Conservation (phyloP, 2,797 vertebrate genomes). For the Orestias chungarensis region DNA sequence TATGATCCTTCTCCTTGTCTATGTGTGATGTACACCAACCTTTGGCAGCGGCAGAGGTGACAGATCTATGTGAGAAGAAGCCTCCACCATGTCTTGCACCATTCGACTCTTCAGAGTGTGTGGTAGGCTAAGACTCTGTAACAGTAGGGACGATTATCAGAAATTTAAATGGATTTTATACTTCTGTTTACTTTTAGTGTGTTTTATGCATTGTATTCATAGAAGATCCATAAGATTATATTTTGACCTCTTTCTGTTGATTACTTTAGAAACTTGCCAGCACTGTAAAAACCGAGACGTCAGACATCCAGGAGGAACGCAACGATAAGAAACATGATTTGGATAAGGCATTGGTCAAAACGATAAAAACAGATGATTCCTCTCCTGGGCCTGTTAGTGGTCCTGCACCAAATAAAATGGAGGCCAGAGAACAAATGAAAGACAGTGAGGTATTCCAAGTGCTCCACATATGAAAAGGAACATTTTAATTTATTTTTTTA, state of each 20-base stretch:
- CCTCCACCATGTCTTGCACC: neutral
- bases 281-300: slow-evolving; percentile 16
- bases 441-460: slow-evolving; percentile 27
- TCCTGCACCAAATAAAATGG: neutral
- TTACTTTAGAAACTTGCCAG: neutral
- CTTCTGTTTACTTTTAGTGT: too few relatives aligned
- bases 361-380: neutral
- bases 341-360: neutral
- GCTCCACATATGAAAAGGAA: too few relatives aligned
- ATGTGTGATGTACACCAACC: neutral
- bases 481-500: too few relatives aligned
- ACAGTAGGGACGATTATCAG: too few relatives aligned
- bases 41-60: neutral
- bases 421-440: neutral
- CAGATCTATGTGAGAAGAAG: neutral
- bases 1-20: neutral
- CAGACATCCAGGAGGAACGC: neutral
- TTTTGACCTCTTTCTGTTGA: neutral
- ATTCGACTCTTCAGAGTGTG: neutral
- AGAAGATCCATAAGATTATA: neutral
- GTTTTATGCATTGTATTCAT: neutral
- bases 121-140: neutral
- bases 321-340: fast-evolving
- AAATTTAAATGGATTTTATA: neutral
- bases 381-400: fast-evolving